Percentiles rank a stretch among this genome's conserved stretches.
Conservation (phyloP, 2,113 vertebrate genomes). For the Oplegnathus fasciatus region DNA sequence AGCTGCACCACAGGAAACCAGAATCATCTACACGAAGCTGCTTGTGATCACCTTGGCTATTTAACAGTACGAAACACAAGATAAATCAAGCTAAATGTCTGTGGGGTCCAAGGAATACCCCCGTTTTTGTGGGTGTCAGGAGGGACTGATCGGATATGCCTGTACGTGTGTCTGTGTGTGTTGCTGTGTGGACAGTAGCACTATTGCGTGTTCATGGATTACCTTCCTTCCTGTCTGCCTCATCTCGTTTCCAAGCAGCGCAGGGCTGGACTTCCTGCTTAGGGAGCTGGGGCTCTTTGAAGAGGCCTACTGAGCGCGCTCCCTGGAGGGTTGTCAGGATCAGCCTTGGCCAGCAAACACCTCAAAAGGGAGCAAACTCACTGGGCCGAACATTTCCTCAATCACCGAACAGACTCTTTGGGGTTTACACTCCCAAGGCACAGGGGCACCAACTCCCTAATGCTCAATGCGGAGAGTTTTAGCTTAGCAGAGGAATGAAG, state of each 20-base stretch:
- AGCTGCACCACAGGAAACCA: conserved; percentile 62
- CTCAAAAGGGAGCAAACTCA: conserved; percentile 69
- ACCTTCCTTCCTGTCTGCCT: conserved; percentile 84
- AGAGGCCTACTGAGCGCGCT: conserved; percentile 71
- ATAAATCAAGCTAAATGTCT: conserved; percentile 70
- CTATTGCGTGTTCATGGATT: conserved; percentile 81
- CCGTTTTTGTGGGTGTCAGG: conserved; percentile 66
- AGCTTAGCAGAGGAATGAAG: conserved; percentile 6
- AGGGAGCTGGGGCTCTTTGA: conserved; percentile 79
- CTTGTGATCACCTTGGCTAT: conserved; percentile 40
- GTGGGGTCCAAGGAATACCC: conserved; percentile 41
- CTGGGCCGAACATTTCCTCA: conserved; percentile 76
- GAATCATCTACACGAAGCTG: conserved; percentile 42
- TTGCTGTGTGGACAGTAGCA: conserved; percentile 60
- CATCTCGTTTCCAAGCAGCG: conserved; percentile 78
- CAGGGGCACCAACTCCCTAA: conserved; percentile 36
- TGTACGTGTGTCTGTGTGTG: conserved; percentile 33
- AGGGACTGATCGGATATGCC: conserved; percentile 37
- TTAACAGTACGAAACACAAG: conserved; percentile 42
- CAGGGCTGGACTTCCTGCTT: conserved; percentile 84
- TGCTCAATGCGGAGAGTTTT: conserved; percentile 19
- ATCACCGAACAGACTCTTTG: conserved; percentile 61
- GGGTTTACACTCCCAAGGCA: conserved; percentile 45
- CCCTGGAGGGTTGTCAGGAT: conserved; percentile 77
- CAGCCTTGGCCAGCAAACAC: conserved; percentile 74